Conservation (phyloP, 2,113 vertebrate species). For the Vulpes ferrilata region DNA sequence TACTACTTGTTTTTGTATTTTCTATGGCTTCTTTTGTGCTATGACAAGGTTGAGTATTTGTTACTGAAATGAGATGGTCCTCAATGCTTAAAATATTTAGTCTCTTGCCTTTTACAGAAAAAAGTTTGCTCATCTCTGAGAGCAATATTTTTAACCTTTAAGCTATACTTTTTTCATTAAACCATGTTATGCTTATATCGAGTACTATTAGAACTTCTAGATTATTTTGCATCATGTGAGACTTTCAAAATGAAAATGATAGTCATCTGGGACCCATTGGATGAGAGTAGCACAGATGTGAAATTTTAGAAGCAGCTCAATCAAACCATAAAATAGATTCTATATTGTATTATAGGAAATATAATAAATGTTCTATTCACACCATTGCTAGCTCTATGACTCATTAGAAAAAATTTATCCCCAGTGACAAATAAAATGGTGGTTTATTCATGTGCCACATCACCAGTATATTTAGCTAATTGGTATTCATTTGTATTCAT, state of each 20-base stretch:
- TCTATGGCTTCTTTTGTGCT: background rate
- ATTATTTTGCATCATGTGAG: background rate
- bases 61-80: background rate
- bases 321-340: constrained; percentile 3
- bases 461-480: constrained; percentile 32
- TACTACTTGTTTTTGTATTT: background rate
- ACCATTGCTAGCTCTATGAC: background rate
- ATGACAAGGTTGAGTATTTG: background rate
- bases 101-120: background rate
- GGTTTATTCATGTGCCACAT: background rate
- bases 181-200: background rate
- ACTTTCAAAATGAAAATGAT: constrained; percentile 41
- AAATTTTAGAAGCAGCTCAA: constrained; percentile 21
- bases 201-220: background rate
- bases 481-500: constrained; percentile 53
- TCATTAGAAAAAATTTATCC: constrained; percentile 33
- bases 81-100: background rate
- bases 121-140: background rate
- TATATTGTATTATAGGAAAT: background rate
- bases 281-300: constrained; percentile 6
- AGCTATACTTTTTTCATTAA: background rate
- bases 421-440: constrained; percentile 57
- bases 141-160: background rate
- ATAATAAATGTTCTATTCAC: background rate
- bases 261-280: background rate